Evolutionary conservation across 37 sponge, comb jelly and placozoan species (phyloP), one percentile per base, ranked within the genome.

Genomic region (Spongilla lacustris): DNA sequence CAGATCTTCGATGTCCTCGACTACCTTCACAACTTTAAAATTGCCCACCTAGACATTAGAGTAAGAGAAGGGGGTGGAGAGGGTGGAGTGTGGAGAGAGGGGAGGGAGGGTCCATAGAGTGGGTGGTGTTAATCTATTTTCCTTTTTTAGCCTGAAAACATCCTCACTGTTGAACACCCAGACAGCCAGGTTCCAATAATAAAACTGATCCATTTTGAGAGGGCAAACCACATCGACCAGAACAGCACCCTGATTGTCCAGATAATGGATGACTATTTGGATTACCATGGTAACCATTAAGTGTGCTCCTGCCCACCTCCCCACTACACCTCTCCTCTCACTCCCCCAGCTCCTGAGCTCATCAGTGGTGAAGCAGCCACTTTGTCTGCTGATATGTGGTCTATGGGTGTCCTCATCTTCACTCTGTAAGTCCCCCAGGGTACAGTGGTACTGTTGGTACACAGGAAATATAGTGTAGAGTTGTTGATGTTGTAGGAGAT

Each of bases 321-420:
- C 10, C 35, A 35, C 76, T 10, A 35, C 4, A 29, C 34, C 30
- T 32, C 10, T 10, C 76, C 36, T 12, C 76, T 85, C n/a, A n/a
- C n/a, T n/a, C n/a, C n/a, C n/a, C 17, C 46, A 94, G 95, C 95
- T 73, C 95, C 95, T n/a, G 95, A 94, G 82, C 32, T 94, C 27
- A 31, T 94, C 10, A 32, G 66, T 2, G 77, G 50, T 2, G 35
- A 88, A 77, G 76, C 92, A 2, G 95, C 88, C 24, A 67, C 91
- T 71, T 29, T 67, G 67, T 86, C 83, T 36, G 85, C 95, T 22
- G 95, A 94, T 78, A 88, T 91, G 81, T 94, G 95, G 95, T 88
- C 86, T 8, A 28, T 88, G 36, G 89, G 89, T 41, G 86, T 71
- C 19, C 74, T 89, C 9, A 30, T 87, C 11, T 89, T 89, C 74